Base-by-base conservation (phyloP, 1,140 invertebrate genomes). In the Aporrectodea caliginosa region DNA sequence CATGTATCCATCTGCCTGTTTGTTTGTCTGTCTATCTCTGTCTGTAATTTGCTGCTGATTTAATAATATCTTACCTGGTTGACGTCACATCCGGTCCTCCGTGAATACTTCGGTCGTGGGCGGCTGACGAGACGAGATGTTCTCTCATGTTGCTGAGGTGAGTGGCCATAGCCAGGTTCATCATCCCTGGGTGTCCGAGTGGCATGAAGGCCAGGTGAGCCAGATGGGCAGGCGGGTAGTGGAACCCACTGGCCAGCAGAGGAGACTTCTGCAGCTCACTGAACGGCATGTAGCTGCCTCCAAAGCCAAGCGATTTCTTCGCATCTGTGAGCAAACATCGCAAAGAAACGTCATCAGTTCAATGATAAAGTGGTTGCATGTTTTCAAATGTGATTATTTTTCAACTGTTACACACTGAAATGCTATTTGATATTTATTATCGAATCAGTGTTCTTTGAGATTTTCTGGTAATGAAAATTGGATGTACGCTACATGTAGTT, bases 141-240 rank as follows among this genome's bases (percentile, higher is more conserved):
- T 78, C 77, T 34, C 58, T 58, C 31, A 58, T 69, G 30, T 70
- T 72, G 32, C 77, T 69, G 22, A 78, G 70, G 31, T 78, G 77
- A 71, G 69, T 78, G 68, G 77, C 77, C 77, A 78, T 78, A 22
- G 77, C 77, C 14, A 78, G 77, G 68, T 71, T 71, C 77, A 78
- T 78, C 77, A 78, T 78, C 1, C 58, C 69, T 2, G 77, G 77
- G 69, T 78, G 77, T 2, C 68, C 77, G 58, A 78, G 31, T 6
- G 77, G 77, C 77, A 78, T 78, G 77, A 78, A 78, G 58, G 77
- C 58, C 31, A 78, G 29, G 30, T 78, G 77, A 1, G 58, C 32
- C 31, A 72, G 70, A 72, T 6, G 70, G 6, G 43, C 43, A 1
- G 77, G 77, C 31, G 69, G 32, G 34, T 71, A 71, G 29, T 78